Conservation (phyloP, 2,888 invertebrate species). For the Homarus gammarus region DNA sequence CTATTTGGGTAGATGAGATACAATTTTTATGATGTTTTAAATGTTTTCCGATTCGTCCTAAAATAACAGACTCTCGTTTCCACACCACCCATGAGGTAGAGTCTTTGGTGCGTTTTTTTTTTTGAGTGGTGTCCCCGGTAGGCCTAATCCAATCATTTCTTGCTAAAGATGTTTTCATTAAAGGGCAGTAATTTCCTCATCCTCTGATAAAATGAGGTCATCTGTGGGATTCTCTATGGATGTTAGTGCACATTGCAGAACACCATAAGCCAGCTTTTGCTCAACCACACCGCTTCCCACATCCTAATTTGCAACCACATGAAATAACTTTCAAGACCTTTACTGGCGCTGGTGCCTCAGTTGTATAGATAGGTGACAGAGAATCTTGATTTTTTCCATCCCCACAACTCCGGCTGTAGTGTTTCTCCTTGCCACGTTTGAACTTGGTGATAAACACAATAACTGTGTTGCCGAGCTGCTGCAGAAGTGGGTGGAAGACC, state of each 20-base stretch:
- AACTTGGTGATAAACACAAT: constrained; percentile 77
- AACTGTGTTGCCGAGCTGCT: too few relatives aligned
- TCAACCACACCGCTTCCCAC: constrained; percentile 77
- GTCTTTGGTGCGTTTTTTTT: constrained; percentile 20
- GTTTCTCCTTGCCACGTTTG: constrained; percentile 77
- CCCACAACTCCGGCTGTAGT: too few relatives aligned
- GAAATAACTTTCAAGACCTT: constrained; percentile 36
- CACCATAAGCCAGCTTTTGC: constrained; percentile 77
- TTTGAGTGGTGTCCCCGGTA: constrained; percentile 48
- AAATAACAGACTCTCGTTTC: neutral
- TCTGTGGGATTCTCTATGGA: constrained; percentile 26
- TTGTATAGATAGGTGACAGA: constrained; percentile 42
- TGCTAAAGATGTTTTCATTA: constrained; percentile 18
- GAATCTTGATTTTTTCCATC: too few relatives aligned
- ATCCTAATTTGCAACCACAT: constrained; percentile 62
- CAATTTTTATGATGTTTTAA: neutral
- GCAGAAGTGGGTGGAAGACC: constrained; percentile 78
- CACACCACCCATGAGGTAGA: constrained; percentile 50
- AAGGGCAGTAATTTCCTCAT: constrained; percentile 26
- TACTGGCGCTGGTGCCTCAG: constrained; percentile 30
- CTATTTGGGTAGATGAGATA: too few relatives aligned
- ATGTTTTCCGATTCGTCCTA: neutral
- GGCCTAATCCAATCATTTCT: constrained; percentile 36
- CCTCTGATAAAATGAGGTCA: too few relatives aligned
- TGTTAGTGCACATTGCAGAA: constrained; percentile 77